A percentile compares a stretch with the other conserved stretches of the same genome.
Conservation (phyloP, 2,113 vertebrate species). For the Struthidea cinerea region DNA sequence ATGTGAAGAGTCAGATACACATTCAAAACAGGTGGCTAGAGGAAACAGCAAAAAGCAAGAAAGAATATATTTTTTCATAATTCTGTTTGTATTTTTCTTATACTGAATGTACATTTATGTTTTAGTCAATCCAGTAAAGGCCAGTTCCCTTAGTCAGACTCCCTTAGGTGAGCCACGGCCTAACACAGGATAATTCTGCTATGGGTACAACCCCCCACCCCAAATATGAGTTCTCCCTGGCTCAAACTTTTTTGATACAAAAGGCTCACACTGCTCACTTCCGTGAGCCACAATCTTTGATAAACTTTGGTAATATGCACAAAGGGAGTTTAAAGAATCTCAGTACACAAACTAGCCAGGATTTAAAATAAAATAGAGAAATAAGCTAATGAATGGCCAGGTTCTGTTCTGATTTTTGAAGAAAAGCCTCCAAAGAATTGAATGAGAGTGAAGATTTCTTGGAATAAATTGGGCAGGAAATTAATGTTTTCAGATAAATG, state of each 20-base stretch:
- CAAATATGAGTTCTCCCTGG: background rate
- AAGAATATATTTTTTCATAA: background rate
- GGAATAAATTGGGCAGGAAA: background rate
- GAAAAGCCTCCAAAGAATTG: background rate
- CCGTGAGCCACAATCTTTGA: background rate
- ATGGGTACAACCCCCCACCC: background rate
- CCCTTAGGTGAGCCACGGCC: background rate
- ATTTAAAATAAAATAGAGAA: background rate
- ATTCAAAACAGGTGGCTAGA: background rate
- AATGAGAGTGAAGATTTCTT: background rate
- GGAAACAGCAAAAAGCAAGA: background rate
- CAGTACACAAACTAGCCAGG: background rate
- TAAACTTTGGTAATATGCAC: background rate
- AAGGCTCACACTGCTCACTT: background rate
- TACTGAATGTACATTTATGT: background rate
- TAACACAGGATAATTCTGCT: background rate
- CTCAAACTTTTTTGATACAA: background rate
- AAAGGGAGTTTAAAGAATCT: background rate
- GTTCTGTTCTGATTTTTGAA: background rate
- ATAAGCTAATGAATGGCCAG: background rate
- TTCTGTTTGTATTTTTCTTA: background rate
- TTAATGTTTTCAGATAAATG: background rate
- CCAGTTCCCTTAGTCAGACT: background rate
- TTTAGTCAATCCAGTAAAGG: background rate
- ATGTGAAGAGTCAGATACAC: background rate